Conservation (phyloP, 2,888 invertebrate species). For the Drosophila incognita region DNA sequence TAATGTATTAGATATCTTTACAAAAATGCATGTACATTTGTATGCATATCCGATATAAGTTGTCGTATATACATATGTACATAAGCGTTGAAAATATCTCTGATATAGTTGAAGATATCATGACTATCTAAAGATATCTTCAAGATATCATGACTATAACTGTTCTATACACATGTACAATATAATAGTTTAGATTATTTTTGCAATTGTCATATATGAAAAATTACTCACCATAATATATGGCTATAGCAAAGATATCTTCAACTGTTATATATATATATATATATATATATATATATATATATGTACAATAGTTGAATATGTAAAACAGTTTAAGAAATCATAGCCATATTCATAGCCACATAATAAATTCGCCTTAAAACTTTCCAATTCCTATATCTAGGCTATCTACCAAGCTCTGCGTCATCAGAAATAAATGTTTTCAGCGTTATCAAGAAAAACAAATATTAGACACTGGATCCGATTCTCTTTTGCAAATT, state of each 20-base stretch:
- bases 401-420: not conserved
- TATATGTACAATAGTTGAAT: not conserved
- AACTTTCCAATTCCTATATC: not conserved
- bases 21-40: not conserved
- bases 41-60: not conserved
- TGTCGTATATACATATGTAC: not conserved
- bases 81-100: not conserved
- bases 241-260: not conserved
- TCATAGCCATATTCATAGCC: not conserved
- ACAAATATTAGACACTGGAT: conserved; percentile 25
- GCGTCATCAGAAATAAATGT: conserved; percentile 18
- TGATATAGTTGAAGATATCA: not conserved
- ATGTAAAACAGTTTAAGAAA: not conserved
- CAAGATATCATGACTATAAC: not conserved
- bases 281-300: not conserved
- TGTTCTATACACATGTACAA: not conserved
- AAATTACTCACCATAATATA: not conserved
- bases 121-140: not conserved
- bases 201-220: not conserved
- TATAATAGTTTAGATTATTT: not conserved
- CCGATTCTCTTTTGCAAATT: conserved; percentile 14
- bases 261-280: not conserved
- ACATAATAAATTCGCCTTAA: not conserved
- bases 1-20: not conserved
- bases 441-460: conserved; percentile 20